Evolutionary conservation across 2,797 vertebrate genomes (phyloP).

Genomic region (Ctenopoma kingsleyae): DNA sequence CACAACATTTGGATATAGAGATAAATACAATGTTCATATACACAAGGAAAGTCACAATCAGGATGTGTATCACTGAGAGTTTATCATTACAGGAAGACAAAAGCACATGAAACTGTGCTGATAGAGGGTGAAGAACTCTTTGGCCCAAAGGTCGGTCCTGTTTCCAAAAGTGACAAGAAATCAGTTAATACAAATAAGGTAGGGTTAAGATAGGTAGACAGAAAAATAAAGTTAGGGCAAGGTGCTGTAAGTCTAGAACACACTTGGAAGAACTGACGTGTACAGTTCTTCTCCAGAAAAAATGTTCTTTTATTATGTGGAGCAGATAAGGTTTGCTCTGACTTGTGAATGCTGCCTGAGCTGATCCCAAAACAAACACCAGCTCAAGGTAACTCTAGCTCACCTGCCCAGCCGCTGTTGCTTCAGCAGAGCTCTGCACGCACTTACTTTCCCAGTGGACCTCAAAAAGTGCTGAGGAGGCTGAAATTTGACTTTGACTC

Average conservation of each 20-base stretch:
- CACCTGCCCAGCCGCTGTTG: conserved; percentile 71
- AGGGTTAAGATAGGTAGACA: conserved; percentile 49
- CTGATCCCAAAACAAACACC: conserved; percentile 77
- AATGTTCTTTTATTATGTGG: conserved; percentile 60
- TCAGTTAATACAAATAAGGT: conserved; percentile 41
- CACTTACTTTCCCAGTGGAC: conserved; percentile 33
- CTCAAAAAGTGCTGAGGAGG: conserved; percentile 62
- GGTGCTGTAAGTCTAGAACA: conserved; percentile 42
- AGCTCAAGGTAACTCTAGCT: conserved; percentile 71
- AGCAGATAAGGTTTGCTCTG: conserved; percentile 62
- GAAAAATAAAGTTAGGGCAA: conserved; percentile 66
- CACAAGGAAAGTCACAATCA: conserved; percentile 22
- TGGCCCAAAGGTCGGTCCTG: conserved; percentile 58
- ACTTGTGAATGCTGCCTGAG: conserved; percentile 71
- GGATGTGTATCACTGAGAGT: conserved; percentile 24
- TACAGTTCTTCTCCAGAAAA: conserved; percentile 67
- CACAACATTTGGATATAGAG: conserved; percentile 12
- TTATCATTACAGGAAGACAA: conserved; percentile 31
- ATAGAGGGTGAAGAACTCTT: conserved; percentile 48
- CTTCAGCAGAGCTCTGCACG: conserved; percentile 70
- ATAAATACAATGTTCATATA: conserved; percentile 22
- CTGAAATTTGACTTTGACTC: conserved; percentile 63
- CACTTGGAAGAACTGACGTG: conserved; percentile 23
- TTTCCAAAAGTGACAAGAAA: conserved; percentile 63
- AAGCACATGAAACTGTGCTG: conserved; percentile 48